A percentile compares a stretch with the other conserved stretches of the same genome.
These are phyloP conservation scores for Microcaecilia unicolor DNA, from an alignment of 2,797 vertebrate species.

Conservation along the genomic window DNA sequence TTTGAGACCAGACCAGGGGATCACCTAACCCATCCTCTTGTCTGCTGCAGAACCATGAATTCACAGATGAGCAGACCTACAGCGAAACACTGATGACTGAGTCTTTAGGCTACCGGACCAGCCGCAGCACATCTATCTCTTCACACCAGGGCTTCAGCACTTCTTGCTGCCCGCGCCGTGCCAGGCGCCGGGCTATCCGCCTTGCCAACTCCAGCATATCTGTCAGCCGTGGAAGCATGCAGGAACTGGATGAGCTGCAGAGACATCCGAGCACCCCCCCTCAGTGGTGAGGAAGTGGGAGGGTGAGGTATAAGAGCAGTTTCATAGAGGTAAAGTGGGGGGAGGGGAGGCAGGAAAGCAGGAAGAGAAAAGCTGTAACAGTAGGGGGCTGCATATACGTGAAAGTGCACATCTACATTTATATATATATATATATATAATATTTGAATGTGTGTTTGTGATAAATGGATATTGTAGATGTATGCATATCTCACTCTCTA, in stretches of 20 bases:
- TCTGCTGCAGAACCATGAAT: constrained; percentile 56
- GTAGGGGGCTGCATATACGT: too few species aligned
- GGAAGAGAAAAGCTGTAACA: too few species aligned
- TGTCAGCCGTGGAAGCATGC: constrained; percentile 74
- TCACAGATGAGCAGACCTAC: constrained; percentile 61
- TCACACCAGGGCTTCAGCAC: constrained; percentile 70
- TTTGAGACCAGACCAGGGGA: too few species aligned
- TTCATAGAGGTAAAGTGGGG: neutral
- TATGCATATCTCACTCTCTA: neutral
- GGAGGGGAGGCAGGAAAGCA: neutral
- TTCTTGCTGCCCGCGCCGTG: constrained; percentile 72
- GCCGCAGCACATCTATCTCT: constrained; percentile 80
- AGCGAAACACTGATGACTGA: constrained; percentile 73
- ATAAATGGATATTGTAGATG: too few species aligned
- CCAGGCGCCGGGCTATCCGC: constrained; percentile 70
- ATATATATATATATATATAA: too few species aligned
- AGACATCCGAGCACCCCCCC: constrained; percentile 45
- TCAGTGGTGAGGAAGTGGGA: constrained; percentile 44
- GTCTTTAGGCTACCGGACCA: constrained; percentile 71
- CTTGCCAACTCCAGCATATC: constrained; percentile 82
- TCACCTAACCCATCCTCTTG: too few species aligned
- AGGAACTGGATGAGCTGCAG: constrained; percentile 77
- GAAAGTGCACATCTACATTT: too few species aligned
- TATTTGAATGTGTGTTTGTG: too few species aligned
- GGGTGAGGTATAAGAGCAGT: neutral